Conservation (phyloP, 2,888 invertebrate genomes). For the Antitype chi region DNA sequence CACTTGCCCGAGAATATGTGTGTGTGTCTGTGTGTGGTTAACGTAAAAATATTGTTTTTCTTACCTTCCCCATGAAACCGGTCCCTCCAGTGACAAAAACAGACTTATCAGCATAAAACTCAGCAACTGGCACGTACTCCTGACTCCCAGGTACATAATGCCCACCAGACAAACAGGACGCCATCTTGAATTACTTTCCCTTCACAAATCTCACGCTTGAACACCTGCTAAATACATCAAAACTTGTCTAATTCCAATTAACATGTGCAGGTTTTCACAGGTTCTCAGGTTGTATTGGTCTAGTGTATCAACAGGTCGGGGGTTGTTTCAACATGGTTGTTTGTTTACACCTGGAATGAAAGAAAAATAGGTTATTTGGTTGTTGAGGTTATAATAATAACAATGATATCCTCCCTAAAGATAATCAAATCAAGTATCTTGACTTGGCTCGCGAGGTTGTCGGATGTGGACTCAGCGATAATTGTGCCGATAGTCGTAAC, state of each 20-base stretch:
- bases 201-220: constrained; percentile 50
- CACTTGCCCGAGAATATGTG: no score
- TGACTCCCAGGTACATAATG: constrained; percentile 77
- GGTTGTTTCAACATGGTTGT: constrained; percentile 73
- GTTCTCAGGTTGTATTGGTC: constrained; percentile 33
- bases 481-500: no score
- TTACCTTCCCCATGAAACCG: constrained; percentile 96
- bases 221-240: constrained; percentile 65
- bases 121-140: constrained; percentile 90
- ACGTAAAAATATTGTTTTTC: background rate
- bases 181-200: constrained; percentile 77
- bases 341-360: constrained; percentile 73
- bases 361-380: constrained; percentile 37
- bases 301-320: constrained; percentile 45
- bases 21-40: no score
- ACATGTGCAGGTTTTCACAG: constrained; percentile 49
- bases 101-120: constrained; percentile 93
- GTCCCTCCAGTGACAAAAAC: constrained; percentile 96
- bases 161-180: constrained; percentile 82
- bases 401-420: background rate
- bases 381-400: background rate
- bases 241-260: constrained; percentile 48
- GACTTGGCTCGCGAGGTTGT: no score
- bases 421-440: no score
- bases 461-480: no score